Conservation (phyloP, 2,888 invertebrate genomes). For the Meteorus cinctellus region DNA sequence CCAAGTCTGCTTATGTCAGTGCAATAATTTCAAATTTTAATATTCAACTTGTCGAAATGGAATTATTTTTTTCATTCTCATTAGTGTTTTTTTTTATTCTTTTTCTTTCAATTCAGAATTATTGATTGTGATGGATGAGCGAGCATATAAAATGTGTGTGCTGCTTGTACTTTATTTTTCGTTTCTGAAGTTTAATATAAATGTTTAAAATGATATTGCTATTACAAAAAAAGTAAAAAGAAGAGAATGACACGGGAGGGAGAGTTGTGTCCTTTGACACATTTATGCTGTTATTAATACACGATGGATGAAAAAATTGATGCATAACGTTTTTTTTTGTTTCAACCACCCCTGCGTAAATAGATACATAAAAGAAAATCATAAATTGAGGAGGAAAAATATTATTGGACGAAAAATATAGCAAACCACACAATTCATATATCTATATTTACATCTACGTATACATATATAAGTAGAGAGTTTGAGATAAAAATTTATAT, state of each 20-base stretch:
- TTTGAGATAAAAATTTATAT: conserved; percentile 68
- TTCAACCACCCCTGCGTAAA: background rate
- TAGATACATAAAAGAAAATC: conserved; percentile 3
- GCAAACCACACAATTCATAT: background rate
- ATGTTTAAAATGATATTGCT: background rate
- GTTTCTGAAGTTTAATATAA: background rate
- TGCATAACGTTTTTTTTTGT: background rate
- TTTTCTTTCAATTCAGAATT: too few relatives aligned
- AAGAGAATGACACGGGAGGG: background rate
- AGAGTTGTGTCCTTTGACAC: background rate
- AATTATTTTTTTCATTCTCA: background rate
- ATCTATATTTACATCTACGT: conserved; percentile 16
- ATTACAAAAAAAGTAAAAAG: background rate
- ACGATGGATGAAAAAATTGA: background rate
- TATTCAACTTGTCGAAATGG: background rate
- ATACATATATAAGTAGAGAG: background rate
- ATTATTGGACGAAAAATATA: background rate
- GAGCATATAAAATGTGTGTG: background rate
- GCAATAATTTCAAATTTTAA: background rate
- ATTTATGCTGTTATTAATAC: conserved; percentile 3
- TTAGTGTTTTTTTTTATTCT: too few relatives aligned
- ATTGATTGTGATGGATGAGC: too few relatives aligned
- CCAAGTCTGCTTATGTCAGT: too few relatives aligned
- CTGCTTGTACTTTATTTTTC: background rate
- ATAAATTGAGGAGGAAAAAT: background rate